Percentiles rank a stretch among this genome's conserved stretches.
Conservation (phyloP, 2,113 vertebrate genomes). For the Nerophis ophidion region DNA sequence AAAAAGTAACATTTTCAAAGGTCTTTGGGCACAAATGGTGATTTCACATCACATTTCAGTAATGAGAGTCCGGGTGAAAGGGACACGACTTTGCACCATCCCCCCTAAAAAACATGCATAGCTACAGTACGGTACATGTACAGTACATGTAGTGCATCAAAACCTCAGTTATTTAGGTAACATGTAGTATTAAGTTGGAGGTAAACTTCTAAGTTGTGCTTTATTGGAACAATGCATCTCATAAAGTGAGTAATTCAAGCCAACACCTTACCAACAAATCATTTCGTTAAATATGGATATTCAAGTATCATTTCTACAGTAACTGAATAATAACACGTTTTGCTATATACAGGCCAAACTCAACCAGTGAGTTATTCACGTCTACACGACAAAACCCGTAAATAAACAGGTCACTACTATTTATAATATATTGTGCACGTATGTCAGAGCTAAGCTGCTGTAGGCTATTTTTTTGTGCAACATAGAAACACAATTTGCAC, state of each 20-base stretch:
- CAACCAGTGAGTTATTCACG: constrained; percentile 18
- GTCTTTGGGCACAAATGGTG: constrained; percentile 61
- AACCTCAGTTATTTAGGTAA: constrained; percentile 17
- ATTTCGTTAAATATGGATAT: constrained; percentile 29
- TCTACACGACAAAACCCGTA: constrained; percentile 32
- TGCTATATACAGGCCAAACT: constrained; percentile 47
- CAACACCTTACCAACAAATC: constrained; percentile 11
- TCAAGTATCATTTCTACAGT: constrained; percentile 25
- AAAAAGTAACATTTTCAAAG: constrained; percentile 40
- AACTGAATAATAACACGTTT: constrained; percentile 23
- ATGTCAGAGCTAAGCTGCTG: constrained; percentile 14
- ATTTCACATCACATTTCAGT: constrained; percentile 52
- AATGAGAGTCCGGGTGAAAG: constrained; percentile 34
- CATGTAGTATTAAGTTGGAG: constrained; percentile 28
- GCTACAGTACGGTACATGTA: constrained; percentile 26
- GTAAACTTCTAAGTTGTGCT: constrained; percentile 46
- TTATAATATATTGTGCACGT: constrained; percentile 29
- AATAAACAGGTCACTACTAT: constrained; percentile 19
- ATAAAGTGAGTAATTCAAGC: constrained; percentile 10
- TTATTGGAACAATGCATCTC: constrained; percentile 33
- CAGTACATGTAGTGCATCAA: constrained; percentile 22
- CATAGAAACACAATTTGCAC: constrained; percentile 6
- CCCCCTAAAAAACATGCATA: constrained; percentile 49
- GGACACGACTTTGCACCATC: constrained; percentile 30
- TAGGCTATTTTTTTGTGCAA: constrained; percentile 9